phyloP scores from a whole-genome alignment of 2,797 vertebrate genomes.

The Phoebastria nigripes region DNA sequence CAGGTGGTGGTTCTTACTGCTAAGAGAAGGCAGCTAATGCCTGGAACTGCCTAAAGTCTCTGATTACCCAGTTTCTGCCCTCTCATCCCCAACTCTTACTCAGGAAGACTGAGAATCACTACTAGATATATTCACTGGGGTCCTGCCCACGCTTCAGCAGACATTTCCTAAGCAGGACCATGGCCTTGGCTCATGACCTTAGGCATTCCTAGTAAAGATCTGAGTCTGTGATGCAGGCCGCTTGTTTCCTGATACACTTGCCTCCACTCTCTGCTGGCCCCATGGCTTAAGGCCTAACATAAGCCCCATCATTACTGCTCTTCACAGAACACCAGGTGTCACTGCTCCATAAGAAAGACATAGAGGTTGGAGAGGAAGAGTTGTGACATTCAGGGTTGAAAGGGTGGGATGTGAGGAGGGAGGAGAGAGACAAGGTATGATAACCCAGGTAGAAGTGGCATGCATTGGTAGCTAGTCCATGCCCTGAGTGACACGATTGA shows the following conservation, averaged over 20 bases:
- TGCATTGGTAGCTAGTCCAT: neutral
- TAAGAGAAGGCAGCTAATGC: neutral
- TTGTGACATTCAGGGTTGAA: neutral
- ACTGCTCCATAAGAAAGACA: neutral
- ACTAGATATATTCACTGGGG: neutral
- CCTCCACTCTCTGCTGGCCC: neutral
- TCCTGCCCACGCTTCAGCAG: neutral
- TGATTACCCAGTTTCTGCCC: neutral
- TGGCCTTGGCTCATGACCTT: neutral
- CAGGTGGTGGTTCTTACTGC: neutral
- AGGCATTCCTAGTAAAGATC: neutral
- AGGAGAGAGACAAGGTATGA: neutral
- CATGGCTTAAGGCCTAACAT: neutral
- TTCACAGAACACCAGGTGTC: neutral
- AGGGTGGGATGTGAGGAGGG: neutral
- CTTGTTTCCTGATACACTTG: neutral
- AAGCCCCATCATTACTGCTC: neutral
- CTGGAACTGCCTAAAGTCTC: neutral
- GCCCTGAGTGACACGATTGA: neutral
- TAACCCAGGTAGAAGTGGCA: neutral
- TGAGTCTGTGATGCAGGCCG: neutral
- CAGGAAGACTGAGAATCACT: neutral
- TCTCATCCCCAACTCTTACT: neutral
- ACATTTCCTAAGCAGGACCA: neutral
- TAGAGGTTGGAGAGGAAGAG: rapidly evolving